Evolutionary conservation across 2,113 vertebrate genomes (phyloP).

Genomic region (Pteropus alecto): DNA sequence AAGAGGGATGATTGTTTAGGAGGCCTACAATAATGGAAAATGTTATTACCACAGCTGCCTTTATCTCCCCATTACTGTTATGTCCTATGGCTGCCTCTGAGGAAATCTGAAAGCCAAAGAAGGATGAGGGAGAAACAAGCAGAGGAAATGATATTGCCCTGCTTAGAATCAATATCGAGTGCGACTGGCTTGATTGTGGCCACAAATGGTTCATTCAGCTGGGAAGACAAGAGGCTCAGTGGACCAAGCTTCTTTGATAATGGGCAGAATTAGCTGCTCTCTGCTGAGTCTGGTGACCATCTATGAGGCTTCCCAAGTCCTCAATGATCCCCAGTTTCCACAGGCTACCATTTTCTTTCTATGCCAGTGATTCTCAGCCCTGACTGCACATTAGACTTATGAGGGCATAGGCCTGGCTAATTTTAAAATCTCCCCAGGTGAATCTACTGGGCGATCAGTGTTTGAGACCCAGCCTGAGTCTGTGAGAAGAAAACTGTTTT

Average conservation of each 20-base stretch:
- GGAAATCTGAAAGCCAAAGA: not conserved
- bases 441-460: not conserved
- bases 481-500: not conserved
- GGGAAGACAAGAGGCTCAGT: not conserved
- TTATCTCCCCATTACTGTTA: not conserved
- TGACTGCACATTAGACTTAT: not conserved
- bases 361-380: not conserved
- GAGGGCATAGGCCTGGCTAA: too few species aligned
- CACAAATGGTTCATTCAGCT: not conserved
- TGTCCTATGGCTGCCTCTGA: not conserved
- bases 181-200: not conserved
- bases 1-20: not conserved
- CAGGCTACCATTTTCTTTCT: not conserved
- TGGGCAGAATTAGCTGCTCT: not conserved
- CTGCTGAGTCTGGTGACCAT: not conserved
- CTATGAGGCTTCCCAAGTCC: not conserved
- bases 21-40: not conserved
- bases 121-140: not conserved
- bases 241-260: not conserved
- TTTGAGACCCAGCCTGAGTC: not conserved
- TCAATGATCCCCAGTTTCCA: not conserved
- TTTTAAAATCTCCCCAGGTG: not conserved
- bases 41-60: not conserved
- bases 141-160: not conserved
- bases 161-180: not conserved